Conservation (phyloP, 2,888 invertebrate species). For the Temnothorax rugatulus region DNA sequence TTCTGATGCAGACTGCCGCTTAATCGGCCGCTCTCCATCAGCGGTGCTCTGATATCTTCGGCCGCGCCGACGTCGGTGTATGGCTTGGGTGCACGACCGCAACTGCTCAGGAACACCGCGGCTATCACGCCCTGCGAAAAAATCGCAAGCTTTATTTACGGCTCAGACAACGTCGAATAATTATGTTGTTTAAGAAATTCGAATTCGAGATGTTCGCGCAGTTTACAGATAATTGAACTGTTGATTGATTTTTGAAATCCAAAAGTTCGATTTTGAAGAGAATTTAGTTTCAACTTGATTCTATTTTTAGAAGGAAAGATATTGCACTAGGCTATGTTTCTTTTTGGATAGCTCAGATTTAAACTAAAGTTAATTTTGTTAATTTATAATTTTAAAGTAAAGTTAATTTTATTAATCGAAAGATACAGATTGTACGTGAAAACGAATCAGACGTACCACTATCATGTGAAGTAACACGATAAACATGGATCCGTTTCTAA, state of each 20-base stretch:
- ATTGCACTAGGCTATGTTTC: not conserved
- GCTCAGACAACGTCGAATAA: not conserved
- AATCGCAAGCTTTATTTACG: not conserved
- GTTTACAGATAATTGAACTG: not conserved
- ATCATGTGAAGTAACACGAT: conserved; percentile 90
- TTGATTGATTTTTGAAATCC: not conserved
- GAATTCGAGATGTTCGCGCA: not conserved
- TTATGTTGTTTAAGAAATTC: not conserved
- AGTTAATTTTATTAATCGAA: not conserved
- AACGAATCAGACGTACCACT: conserved; percentile 87
- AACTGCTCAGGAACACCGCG: conserved; percentile 83
- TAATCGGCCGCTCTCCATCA: conserved; percentile 80
- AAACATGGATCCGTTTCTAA: conserved; percentile 91
- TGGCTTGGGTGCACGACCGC: conserved; percentile 81
- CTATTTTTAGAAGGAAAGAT: not conserved
- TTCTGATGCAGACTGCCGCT: conserved; percentile 72
- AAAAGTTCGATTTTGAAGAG: not conserved
- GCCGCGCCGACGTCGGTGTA: conserved; percentile 83
- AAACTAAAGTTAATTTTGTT: not conserved
- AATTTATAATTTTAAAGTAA: not conserved
- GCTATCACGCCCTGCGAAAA: conserved; percentile 84
- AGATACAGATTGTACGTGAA: not conserved
- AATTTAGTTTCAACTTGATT: too few relatives aligned
- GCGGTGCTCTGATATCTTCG: conserved; percentile 80
- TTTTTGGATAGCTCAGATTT: not conserved